Percentiles rank a stretch among this genome's conserved stretches.
Evolutionary conservation across 1,140 invertebrate genomes (phyloP).

Genomic region (Drosophila prosaltans): DNA sequence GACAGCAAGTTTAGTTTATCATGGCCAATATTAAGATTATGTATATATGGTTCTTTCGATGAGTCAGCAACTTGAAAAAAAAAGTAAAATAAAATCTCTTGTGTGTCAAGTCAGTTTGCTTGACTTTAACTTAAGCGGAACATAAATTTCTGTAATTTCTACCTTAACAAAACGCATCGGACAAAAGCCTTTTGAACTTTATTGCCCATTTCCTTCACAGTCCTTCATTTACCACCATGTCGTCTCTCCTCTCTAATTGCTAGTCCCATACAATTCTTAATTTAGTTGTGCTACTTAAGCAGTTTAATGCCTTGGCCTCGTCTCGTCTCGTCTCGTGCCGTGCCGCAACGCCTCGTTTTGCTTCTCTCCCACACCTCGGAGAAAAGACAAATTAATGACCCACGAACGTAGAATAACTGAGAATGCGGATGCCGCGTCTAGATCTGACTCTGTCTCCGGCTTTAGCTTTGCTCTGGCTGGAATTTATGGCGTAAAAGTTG

Average conservation of each 20-base stretch:
- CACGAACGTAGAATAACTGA: conserved; percentile 49
- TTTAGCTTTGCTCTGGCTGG: conserved; percentile 41
- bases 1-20: conserved; percentile 16
- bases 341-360: conserved; percentile 4
- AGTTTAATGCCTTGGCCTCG: conserved; percentile 63
- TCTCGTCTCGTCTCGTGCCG: not conserved
- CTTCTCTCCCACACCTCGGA: conserved; percentile 24
- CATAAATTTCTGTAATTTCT: not conserved
- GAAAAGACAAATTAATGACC: conserved; percentile 75
- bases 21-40: conserved; percentile 15
- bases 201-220: conserved; percentile 33
- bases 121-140: not conserved
- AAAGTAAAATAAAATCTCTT: not conserved
- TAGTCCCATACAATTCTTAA: conserved; percentile 61
- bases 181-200: conserved; percentile 53
- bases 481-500: conserved; percentile 71
- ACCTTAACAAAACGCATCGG: conserved; percentile 30
- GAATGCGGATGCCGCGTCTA: conserved; percentile 51
- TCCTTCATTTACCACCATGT: not conserved
- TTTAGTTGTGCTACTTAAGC: conserved; percentile 80
- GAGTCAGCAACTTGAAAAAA: not conserved
- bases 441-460: conserved; percentile 35
- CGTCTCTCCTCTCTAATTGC: conserved; percentile 52
- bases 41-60: not conserved
- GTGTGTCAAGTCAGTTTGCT: not conserved